Evolutionary conservation across 2,888 invertebrate species (phyloP), one percentile per base, ranked within the genome.

Genomic region (Metellina segmentata): DNA sequence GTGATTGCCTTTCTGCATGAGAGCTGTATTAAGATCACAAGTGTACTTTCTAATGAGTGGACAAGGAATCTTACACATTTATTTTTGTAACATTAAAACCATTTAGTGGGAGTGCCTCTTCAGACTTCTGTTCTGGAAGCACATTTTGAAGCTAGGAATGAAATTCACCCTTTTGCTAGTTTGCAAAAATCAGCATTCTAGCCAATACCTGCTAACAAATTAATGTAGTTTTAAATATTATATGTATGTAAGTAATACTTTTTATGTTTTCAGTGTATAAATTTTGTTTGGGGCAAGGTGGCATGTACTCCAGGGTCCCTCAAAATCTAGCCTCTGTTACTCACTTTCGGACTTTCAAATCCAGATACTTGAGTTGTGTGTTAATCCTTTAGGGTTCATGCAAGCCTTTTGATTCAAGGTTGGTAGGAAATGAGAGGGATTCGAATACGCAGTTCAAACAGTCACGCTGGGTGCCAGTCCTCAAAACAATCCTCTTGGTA

Each of bases 391-490:
- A 85, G 85, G 75, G 75, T 51, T 20, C 70, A 51, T 86, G 86
- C 70, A n/a, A 71, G 7, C 51, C 86, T 70, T 11, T 86, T 86
- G 77, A 86, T 52, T 70, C 70, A 51, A n/a, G 13, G 48, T 49
- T 86, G 20, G 19, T 20, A n/a, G 13, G 78, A 70, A 48, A 78
- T 13, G n/a, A n/a, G n/a, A 48, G 20, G n/a, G 98, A 98, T 93
- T 98, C 98, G 0, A 99, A 99, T 95, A 98, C 99, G 95, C 98
- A 98, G 0, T 99, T 99, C 95, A 99, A 99, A 95, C 98, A 99
- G 98, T 99, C 99, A 34, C 97, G 99, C 94, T 99, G 99, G 99
- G 99, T 99, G 1, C 99, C 99, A 0, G 96, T 99, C 69, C 96
- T 99, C 86, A 99, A 99, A 96, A 99, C 99, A 94, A 97, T 99